Evolutionary conservation across 2,797 vertebrate genomes (phyloP), one percentile per base, ranked within the genome.

Genomic region (Salarias fasciatus): DNA sequence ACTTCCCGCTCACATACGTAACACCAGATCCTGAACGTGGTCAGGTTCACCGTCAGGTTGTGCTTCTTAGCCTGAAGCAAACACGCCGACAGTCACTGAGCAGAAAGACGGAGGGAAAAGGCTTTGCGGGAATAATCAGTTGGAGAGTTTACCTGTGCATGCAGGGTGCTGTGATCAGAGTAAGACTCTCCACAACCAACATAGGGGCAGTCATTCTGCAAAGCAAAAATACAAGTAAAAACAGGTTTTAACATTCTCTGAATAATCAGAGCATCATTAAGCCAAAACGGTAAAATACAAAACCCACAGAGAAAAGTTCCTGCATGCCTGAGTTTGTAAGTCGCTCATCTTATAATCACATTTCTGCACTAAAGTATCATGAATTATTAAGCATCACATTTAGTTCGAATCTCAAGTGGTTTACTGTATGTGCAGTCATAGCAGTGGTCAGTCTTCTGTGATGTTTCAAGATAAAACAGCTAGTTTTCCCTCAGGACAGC

Each of bases 21-120:
- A 73, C 98, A 99, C 98, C 98, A 99, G 72, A 99, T 89, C 0
- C 98, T 94, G 83, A 98, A 96, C 0, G 98, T 99, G 6, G 97
- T 99, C 89, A 99, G 90, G 66, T 99, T 99, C 82, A 99, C 97
- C 0, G 97, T 99, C 90, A 99, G 91, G 92, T 97, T 95, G 93
- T 99, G 98, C 84, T 96, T 95, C 85, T 95, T 96, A 1, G 86
- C 85, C 98, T 99, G 12, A 14, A 52, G 44, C 41, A 51, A 13
- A 46, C 12, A 71, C 24, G 24, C 18, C 18, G 18, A 3, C 24
- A 24, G 18, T n/a, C n/a, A n/a, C n/a, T n/a, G n/a, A n/a, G n/a
- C n/a, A n/a, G n/a, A n/a, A n/a, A n/a, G n/a, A n/a, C n/a, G n/a
- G n/a, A n/a, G n/a, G n/a, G n/a, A n/a, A n/a, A n/a, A n/a, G n/a